Evolutionary conservation across 1,140 invertebrate species (phyloP), one percentile per base, ranked within the genome.

Genomic region (Anastatus disparis): DNA sequence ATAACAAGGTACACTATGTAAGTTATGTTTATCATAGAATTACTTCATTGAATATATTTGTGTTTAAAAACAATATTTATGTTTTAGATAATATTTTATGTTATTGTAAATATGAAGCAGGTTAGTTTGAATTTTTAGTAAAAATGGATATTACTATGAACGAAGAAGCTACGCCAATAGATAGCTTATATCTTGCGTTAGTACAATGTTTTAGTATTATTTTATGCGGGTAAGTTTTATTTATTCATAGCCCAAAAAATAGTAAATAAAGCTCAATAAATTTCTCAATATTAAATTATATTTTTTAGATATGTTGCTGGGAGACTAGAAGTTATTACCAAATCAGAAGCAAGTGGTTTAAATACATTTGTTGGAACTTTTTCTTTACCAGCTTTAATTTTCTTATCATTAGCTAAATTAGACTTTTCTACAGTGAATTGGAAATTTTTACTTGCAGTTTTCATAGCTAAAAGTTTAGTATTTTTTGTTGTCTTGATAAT

Each of bases 281-380:
- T 35, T 67, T 20, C 29, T n/a, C 15, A 61, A 56, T 56, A 29
- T 22, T 52, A 42, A 62, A 44, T 74, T 72, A 66, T 27, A 69
- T 69, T 73, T 78, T 89, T 87, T 76, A 97, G 96, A 17, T 98
- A 97, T 83, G 82, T 96, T 15, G 95, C 96, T 68, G 96, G 96
- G 8, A 89, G 95, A 66, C 88, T 93, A 46, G 93, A 94, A 77
- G 82, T 97, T 27, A 94, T 99, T 2, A 91, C 93, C 62, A 90
- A 92, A 81, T 88, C 88, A 17, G 96, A 98, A 86, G 90, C 93
- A n/a, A 94, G 94, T 85, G 96, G 97, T 3, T 88, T 99, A 48
- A 94, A 94, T 52, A 94, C 93, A 56, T 98, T 97, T 88, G 94
- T 98, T 0, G 94, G 95, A 24, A 96, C 93, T 42, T 98, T 98